A percentile compares a stretch with the other conserved stretches of the same genome.
phyloP scores from a whole-genome alignment of 2,888 invertebrate genomes.

The Drosophila mulleri region DNA sequence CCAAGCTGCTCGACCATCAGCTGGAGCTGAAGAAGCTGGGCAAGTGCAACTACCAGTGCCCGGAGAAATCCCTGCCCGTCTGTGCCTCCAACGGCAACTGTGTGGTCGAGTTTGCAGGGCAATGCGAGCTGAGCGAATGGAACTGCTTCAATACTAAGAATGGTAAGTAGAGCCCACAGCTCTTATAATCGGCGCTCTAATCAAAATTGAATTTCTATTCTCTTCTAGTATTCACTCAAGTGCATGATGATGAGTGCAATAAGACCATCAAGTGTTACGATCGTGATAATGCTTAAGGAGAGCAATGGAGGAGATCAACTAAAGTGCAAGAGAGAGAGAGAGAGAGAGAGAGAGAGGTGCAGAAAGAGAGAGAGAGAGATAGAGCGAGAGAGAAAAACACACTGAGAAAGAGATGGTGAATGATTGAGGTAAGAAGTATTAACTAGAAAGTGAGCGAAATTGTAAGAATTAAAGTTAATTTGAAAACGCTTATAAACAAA shows the following conservation, averaged over 20 bases:
- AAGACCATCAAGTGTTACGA: constrained; percentile 60
- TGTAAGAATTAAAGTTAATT: too few relatives aligned
- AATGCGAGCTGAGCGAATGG: constrained; percentile 70
- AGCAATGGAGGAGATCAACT: not conserved
- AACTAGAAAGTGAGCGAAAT: too few relatives aligned
- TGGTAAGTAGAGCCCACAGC: constrained; percentile 36
- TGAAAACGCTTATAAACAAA: too few relatives aligned
- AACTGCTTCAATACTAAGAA: constrained; percentile 74
- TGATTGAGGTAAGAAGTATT: too few relatives aligned
- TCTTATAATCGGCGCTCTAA: too few relatives aligned
- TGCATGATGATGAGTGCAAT: constrained; percentile 66
- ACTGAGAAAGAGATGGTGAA: too few relatives aligned
- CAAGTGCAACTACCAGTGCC: constrained; percentile 69
- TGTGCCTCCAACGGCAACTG: constrained; percentile 71
- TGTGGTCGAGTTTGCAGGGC: constrained; percentile 66
- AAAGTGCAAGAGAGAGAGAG: not conserved
- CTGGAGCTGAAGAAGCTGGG: constrained; percentile 51
- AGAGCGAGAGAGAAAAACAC: too few relatives aligned
- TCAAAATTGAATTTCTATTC: not conserved
- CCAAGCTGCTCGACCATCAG: constrained; percentile 51
- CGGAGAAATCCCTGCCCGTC: constrained; percentile 54
- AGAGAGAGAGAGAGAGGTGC: not conserved
- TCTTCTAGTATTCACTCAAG: constrained; percentile 62
- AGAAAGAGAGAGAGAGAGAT: not conserved
- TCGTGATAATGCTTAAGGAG: constrained; percentile 49